A percentile compares a stretch with the other conserved stretches of the same genome.
phyloP scores from a whole-genome alignment of 1,140 invertebrate genomes.

The Tyrophagus putrescentiae region DNA sequence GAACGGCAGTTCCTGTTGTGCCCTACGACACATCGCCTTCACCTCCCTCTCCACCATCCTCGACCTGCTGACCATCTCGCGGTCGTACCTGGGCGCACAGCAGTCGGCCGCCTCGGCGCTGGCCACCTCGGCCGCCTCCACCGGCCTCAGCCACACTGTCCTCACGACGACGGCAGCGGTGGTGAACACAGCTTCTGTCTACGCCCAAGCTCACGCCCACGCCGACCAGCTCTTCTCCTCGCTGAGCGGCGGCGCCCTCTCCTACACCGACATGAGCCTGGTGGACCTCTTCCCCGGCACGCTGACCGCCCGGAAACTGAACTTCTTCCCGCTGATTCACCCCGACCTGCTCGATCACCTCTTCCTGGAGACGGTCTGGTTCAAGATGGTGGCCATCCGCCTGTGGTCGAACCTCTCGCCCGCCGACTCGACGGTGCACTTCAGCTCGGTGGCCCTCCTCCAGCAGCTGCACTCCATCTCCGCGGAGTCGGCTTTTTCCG shows the following conservation, averaged over 20 bases:
- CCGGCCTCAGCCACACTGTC: neutral
- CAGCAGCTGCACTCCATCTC: constrained; percentile 53
- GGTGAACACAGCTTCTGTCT: neutral
- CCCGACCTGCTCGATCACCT: constrained; percentile 27
- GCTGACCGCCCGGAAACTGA: neutral
- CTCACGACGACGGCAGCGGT: too few species aligned
- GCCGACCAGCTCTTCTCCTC: neutral
- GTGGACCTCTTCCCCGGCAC: constrained; percentile 1
- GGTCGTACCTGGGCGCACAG: neutral
- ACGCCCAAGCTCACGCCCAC: neutral
- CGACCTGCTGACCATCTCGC: constrained; percentile 3
- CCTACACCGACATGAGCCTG: neutral
- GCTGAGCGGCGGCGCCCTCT: neutral
- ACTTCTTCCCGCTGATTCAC: constrained; percentile 30
- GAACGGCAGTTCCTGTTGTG: neutral
- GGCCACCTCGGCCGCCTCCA: neutral
- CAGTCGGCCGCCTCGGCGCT: neutral
- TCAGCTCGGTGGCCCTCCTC: constrained; percentile 49
- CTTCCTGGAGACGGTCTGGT: constrained; percentile 26
- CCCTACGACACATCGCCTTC: neutral
- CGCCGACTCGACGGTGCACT: constrained; percentile 41
- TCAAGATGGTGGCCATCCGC: constrained; percentile 44
- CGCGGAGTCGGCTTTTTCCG: constrained; percentile 40
- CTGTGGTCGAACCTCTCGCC: constrained; percentile 51
- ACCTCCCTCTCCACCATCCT: constrained; percentile 2